phyloP scores from a whole-genome alignment of 2,113 vertebrate genomes.

The Hyla sarda region DNA sequence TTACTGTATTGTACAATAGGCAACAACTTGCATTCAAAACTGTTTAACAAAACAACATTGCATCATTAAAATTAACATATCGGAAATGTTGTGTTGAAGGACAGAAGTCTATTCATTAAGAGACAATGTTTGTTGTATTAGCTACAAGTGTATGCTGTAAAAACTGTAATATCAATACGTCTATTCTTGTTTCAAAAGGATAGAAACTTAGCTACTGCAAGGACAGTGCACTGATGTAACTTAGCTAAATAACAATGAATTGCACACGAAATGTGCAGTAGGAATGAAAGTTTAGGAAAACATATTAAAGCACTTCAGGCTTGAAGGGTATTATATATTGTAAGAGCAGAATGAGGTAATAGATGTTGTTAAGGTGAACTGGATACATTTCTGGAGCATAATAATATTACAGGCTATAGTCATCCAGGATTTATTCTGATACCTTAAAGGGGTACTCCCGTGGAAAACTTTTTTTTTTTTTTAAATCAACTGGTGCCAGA shows the following conservation, averaged over 20 bases:
- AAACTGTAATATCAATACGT: slow-evolving; percentile 3
- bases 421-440: too few species aligned
- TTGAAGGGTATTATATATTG: neutral
- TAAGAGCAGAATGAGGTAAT: too few species aligned
- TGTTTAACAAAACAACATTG: slow-evolving; percentile 24
- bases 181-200: slow-evolving; percentile 41
- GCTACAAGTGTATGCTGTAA: neutral
- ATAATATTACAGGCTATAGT: too few species aligned
- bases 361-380: too few species aligned
- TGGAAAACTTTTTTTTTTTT: too few species aligned
- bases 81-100: slow-evolving; percentile 15
- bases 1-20: neutral
- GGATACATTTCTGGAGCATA: too few species aligned
- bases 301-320: neutral
- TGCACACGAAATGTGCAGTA: neutral
- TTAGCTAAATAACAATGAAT: neutral
- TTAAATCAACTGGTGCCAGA: too few species aligned
- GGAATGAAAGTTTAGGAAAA: neutral
- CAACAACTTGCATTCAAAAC: neutral
- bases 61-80: neutral
- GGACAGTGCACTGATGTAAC: neutral
- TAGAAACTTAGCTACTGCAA: slow-evolving; percentile 2
- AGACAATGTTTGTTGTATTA: slow-evolving; percentile 22
- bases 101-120: neutral
- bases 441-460: too few species aligned